These are phyloP conservation scores for Cheilinus undulatus DNA, from an alignment of 2,113 vertebrate genomes.

Conservation along the genomic window DNA sequence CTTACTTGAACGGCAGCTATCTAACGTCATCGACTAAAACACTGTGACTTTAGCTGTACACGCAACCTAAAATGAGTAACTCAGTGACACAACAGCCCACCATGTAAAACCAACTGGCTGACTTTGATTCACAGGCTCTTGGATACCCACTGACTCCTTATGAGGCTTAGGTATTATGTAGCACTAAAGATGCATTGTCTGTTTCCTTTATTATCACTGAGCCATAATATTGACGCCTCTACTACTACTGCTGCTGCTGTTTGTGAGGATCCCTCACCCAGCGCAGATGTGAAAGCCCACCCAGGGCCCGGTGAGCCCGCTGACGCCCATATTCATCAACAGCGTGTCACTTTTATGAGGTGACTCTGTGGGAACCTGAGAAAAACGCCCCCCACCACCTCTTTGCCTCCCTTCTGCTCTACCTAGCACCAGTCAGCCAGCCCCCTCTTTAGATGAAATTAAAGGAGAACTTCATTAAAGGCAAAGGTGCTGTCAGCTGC, in stretches of 20 bases:
- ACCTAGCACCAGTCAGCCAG: slow-evolving; percentile 62
- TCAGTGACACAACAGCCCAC: no score
- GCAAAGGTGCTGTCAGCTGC: slow-evolving; percentile 66
- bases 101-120: not conserved
- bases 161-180: slow-evolving; percentile 14
- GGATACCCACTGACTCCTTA: slow-evolving; percentile 20
- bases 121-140: not conserved
- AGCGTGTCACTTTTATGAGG: slow-evolving; percentile 83
- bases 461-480: slow-evolving; percentile 77
- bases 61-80: no score
- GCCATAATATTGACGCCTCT: slow-evolving; percentile 13
- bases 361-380: slow-evolving; percentile 80
- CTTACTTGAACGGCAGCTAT: no score
- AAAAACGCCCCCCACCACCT: slow-evolving; percentile 21
- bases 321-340: slow-evolving; percentile 82
- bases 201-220: slow-evolving; percentile 59
- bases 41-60: no score
- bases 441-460: slow-evolving; percentile 70
- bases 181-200: slow-evolving; percentile 38
- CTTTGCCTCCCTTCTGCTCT: slow-evolving; percentile 20
- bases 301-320: slow-evolving; percentile 75
- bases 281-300: slow-evolving; percentile 80
- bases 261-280: slow-evolving; percentile 62
- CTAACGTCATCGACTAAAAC: no score
- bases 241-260: slow-evolving; percentile 43